Evolutionary conservation across 2,888 invertebrate species (phyloP), one percentile per base, ranked within the genome.

Genomic region (Drosophila phalerata): DNA sequence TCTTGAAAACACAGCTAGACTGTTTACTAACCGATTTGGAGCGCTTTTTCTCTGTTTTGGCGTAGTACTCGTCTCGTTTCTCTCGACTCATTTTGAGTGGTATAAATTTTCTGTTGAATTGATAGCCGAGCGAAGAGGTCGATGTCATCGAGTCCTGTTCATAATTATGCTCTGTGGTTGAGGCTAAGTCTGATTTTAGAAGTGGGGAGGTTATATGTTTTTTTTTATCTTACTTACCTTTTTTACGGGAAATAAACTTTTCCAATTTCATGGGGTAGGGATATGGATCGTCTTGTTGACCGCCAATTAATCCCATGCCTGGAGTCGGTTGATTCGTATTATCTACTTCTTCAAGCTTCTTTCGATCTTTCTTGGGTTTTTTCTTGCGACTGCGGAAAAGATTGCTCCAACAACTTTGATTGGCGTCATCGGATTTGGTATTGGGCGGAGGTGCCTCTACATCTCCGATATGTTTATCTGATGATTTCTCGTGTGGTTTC

Each of bases 41-140:
- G 1, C 52, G 70, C 17, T 60, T 79, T 25, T 43, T 79, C 9
- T 85, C 85, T 5, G 48, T 5, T n/a, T 49, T 49, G 0, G 37
- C 8, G 15, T 73, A 66, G 17, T 72, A 81, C 1, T 57, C 47
- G 0, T 57, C 57, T 0, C 32, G 51, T 1, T 60, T 81, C 1
- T 69, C 43, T 5, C 48, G 38, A 13, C 2, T 0, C 6, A 32
- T 9, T 42, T 56, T 53, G 0, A 77, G 5, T 1, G 87, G 80
- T 60, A 90, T 60, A 11, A 85, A 88, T 57, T 89, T 88, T 4
- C 62, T 67, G 0, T 68, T 72, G 2, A 86, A 74, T 19, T 89
- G 81, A 19, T 72, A 90, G 42, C 53, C 73, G 38, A 82, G 52
- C 17, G 89, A 87, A 5, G 91, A 91, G 13, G 89, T 83, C 2